Percentiles rank a stretch among this genome's conserved stretches.
phyloP scores from a whole-genome alignment of 2,888 invertebrate genomes.

The Choristoneura rosaceana region DNA sequence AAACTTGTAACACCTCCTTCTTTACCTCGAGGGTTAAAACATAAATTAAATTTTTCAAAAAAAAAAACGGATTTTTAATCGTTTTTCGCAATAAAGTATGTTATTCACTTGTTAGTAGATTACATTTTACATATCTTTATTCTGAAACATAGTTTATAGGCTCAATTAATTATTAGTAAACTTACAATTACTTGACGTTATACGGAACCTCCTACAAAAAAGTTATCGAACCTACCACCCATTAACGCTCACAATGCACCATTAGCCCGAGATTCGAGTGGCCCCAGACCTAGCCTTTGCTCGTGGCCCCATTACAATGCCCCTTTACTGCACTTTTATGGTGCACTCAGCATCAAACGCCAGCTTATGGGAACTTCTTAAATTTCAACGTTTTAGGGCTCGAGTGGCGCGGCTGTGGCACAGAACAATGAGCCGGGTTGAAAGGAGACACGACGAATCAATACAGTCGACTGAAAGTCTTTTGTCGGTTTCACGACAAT shows the following conservation, averaged over 20 bases:
- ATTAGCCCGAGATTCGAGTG: slow-evolving; percentile 22
- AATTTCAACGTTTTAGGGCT: slow-evolving; percentile 8
- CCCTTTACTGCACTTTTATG: slow-evolving; percentile 34
- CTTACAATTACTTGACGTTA: too few relatives aligned
- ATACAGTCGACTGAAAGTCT: neutral
- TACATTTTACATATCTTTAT: too few relatives aligned
- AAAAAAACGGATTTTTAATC: too few relatives aligned
- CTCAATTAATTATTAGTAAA: too few relatives aligned
- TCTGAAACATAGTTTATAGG: too few relatives aligned
- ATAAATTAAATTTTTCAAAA: too few relatives aligned
- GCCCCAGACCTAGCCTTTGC: neutral
- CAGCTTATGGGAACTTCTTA: slow-evolving; percentile 33
- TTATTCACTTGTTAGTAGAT: too few relatives aligned
- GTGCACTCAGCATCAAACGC: slow-evolving; percentile 30
- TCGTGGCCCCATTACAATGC: slow-evolving; percentile 17
- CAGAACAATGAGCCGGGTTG: neutral
- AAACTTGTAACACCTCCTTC: too few relatives aligned
- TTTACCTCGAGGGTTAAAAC: too few relatives aligned
- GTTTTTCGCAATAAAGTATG: too few relatives aligned
- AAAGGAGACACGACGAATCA: neutral
- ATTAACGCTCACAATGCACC: slow-evolving; percentile 13
- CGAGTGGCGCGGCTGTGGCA: slow-evolving; percentile 7
- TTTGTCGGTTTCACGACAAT: too few relatives aligned
- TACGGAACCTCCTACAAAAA: slow-evolving; percentile 5
- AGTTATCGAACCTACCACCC: neutral